phyloP scores from a whole-genome alignment of 2,888 invertebrate genomes.

The Cephus nigrinus region DNA sequence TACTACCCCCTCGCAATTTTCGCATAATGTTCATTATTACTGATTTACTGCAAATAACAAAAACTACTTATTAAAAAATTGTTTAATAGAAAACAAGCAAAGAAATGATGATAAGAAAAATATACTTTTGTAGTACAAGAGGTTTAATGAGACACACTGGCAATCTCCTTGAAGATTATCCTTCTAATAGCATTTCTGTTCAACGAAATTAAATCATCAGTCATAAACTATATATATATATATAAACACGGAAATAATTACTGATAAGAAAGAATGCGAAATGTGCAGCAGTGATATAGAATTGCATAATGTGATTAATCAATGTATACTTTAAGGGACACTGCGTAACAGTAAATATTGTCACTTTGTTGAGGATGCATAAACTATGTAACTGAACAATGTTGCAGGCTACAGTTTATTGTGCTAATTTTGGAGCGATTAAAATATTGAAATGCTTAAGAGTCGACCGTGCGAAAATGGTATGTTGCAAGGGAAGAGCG shows the following conservation, averaged over 20 bases:
- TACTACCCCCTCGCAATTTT: constrained; percentile 79
- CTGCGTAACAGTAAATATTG: neutral
- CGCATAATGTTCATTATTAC: constrained; percentile 89
- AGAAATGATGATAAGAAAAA: neutral
- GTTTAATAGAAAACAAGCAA: neutral
- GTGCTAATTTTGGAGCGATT: neutral
- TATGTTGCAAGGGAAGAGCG: neutral
- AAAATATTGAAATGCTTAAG: neutral
- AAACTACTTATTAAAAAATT: neutral
- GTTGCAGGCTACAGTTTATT: neutral
- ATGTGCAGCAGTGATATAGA: neutral
- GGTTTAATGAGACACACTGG: neutral
- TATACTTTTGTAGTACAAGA: neutral
- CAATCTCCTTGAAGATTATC: neutral
- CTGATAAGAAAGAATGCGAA: neutral
- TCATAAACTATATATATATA: neutral
- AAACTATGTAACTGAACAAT: neutral
- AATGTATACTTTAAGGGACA: neutral
- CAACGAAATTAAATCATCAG: neutral
- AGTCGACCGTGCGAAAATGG: neutral
- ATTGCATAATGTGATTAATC: neutral
- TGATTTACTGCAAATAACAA: constrained; percentile 1
- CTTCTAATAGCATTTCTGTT: neutral
- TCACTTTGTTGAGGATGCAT: neutral
- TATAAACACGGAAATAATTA: neutral